Base-by-base conservation (phyloP, 2,113 vertebrate species). In the Tupaia tana region DNA sequence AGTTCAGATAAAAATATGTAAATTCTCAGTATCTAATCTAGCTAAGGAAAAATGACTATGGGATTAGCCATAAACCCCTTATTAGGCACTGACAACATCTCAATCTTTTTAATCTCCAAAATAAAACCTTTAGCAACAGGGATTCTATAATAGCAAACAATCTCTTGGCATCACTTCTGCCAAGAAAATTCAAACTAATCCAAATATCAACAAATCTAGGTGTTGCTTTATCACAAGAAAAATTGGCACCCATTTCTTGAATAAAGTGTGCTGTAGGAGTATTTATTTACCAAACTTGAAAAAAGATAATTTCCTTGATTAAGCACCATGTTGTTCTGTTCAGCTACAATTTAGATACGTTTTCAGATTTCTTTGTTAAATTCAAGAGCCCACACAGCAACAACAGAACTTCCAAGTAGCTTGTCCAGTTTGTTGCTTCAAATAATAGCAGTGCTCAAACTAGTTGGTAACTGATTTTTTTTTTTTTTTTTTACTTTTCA, bases 1-100 rank as follows among this genome's bases (percentile, higher is more conserved):
- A 96, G 56, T 86, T 87, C 27, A 66, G 78, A 86, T 73, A 88
- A 93, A 92, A 95, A 86, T 91, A 84, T 52, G 16, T 82, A 83
- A 90, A 52, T 79, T 91, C 73, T 95, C 34, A 24, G 20, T 66
- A 64, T 89, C 86, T 94, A 91, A 96, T 69, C 83, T 61, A 83
- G 24, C 27, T 83, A 70, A 86, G 81, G 86, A 92, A 85, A 96
- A 95, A 96, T 83, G 27, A 56, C 89, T 66, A 77, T 16, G 2
- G 54, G 70, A 94, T 92, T 84, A 95, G 52, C 22, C 20, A 25
- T 89, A 59, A 61, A 63, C 63, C 27, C 31, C 61, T 92, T 6
- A 84, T 52, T 29, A 74, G 34, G 61, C 12, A 77, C 27, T 52
- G 90, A 11, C 20, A 24, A 18, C 64, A 29, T 64, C 96, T 82